Evolutionary conservation across 2,113 vertebrate species (phyloP), one percentile per base, ranked within the genome.

Genomic region (Forbesichthys papilliferus): DNA sequence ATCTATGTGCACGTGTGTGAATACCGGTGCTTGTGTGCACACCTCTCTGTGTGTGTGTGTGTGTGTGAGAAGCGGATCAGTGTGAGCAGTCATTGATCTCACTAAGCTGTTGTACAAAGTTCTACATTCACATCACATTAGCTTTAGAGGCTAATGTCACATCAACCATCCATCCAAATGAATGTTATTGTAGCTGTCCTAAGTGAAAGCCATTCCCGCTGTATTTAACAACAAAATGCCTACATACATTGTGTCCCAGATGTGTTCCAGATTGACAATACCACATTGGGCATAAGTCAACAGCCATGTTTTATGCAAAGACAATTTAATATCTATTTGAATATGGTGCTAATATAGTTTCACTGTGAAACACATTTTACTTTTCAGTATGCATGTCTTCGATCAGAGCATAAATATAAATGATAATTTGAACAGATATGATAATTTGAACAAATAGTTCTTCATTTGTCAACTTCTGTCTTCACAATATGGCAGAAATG

Each of bases 71-170:
- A 78, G 74, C 80, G 77, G 75, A 79, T 77, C 65, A 64, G 71
- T 61, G 79, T 33, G 64, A 88, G 79, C 65, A 74, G 61, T 42
- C 77, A 88, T 80, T 78, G 83, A 89, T 86, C 79, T 81, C 67
- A 36, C 73, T 83, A 73, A 87, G 77, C 86, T 73, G 78, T 75
- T 77, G 81, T 78, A 75, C 63, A 59, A 74, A 52, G 66, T 79
- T 84, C 57, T 33, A 73, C 79, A 86, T 86, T 84, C 81, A 54
- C 48, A 66, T 83, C 85, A 82, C 81, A 85, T 74, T 48, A 9
- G 71, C 77, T 68, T 61, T 72, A 65, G 56, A 58, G 66, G 48
- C 74, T 69, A 71, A 54, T 64, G 63, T 73, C 74, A 66, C 81
- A 79, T 68, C 67, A 82, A 78, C 68, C 53, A 66, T n/a, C 46